A percentile compares a stretch with the other conserved stretches of the same genome.
Evolutionary conservation across 2,113 vertebrate species (phyloP).

Genomic region (Toxotes jaculatrix): DNA sequence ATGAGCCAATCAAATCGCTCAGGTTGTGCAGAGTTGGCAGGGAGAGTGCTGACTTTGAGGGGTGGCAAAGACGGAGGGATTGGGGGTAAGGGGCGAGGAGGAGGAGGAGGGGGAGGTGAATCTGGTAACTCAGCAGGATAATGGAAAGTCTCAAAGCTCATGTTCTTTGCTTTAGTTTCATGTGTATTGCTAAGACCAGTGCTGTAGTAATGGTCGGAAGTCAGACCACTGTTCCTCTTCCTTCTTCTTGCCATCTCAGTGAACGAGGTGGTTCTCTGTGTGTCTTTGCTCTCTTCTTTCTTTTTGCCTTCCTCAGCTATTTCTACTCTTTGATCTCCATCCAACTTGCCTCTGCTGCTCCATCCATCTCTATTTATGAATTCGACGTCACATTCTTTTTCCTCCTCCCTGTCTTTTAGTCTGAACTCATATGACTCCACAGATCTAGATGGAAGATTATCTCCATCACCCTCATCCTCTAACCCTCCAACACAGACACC

Average conservation of each 20-base stretch:
- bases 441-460: conserved; percentile 29
- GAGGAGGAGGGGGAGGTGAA: conserved; percentile 84
- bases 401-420: conserved; percentile 36
- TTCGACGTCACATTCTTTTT: conserved; percentile 26
- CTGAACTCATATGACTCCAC: conserved; percentile 48
- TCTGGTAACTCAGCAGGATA: conserved; percentile 69
- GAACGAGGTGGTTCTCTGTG: conserved; percentile 89
- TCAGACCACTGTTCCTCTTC: conserved; percentile 82
- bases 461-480: conserved; percentile 73
- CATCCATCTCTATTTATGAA: conserved; percentile 49
- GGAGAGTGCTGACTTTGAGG: conserved; percentile 76
- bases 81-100: conserved; percentile 84
- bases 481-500: conserved; percentile 81
- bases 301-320: conserved; percentile 55
- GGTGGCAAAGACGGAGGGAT: conserved; percentile 66
- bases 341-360: conserved; percentile 55
- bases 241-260: conserved; percentile 89
- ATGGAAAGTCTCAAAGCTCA: conserved; percentile 63
- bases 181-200: conserved; percentile 65
- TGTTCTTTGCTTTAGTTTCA: conserved; percentile 58
- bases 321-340: conserved; percentile 46
- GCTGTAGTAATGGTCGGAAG: conserved; percentile 78
- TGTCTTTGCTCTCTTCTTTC: conserved; percentile 52
- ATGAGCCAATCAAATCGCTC: conserved; percentile 95
- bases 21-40: conserved; percentile 81